Percentiles rank a stretch among this genome's conserved stretches.
These are phyloP conservation scores for Sciurus vulgaris DNA, from an alignment of 2,797 vertebrate species.

Conservation along the genomic window DNA sequence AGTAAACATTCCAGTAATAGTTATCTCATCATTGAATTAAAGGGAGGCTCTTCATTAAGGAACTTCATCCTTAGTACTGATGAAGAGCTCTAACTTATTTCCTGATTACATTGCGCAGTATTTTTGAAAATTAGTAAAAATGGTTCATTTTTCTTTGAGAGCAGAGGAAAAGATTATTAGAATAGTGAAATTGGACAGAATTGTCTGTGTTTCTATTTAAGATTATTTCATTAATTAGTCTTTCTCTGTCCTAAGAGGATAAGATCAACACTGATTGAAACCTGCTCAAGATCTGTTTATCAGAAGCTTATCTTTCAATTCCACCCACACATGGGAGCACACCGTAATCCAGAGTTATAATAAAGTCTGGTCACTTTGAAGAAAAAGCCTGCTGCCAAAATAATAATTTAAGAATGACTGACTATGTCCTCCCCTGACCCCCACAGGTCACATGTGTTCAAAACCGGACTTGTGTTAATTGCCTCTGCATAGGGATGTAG, in stretches of 20 bases:
- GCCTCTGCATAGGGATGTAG: background rate
- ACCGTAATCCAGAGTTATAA: background rate
- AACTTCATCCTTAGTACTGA: slow-evolving; percentile 54
- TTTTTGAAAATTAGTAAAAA: slow-evolving; percentile 73
- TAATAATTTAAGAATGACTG: slow-evolving; percentile 51
- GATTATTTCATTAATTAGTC: slow-evolving; percentile 68
- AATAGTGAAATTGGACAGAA: slow-evolving; percentile 70
- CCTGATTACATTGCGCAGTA: slow-evolving; percentile 67
- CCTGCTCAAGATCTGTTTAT: slow-evolving; percentile 7
- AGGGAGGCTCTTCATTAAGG: slow-evolving; percentile 59
- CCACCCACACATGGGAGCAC: background rate
- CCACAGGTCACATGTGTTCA: background rate
- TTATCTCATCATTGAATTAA: slow-evolving; percentile 64
- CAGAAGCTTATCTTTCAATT: background rate
- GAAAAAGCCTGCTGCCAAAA: background rate
- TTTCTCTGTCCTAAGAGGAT: slow-evolving; percentile 25
- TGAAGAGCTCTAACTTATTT: slow-evolving; percentile 77
- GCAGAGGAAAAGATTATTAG: slow-evolving; percentile 46
- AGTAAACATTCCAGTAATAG: slow-evolving; percentile 64
- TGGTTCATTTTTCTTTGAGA: slow-evolving; percentile 50
- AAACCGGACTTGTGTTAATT: background rate
- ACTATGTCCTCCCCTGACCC: too few species aligned
- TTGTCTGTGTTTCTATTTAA: slow-evolving; percentile 64
- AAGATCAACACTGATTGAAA: slow-evolving; percentile 51
- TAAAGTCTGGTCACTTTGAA: background rate